phyloP scores from a whole-genome alignment of 2,888 invertebrate species.

The Acanthosoma haemorrhoidale region DNA sequence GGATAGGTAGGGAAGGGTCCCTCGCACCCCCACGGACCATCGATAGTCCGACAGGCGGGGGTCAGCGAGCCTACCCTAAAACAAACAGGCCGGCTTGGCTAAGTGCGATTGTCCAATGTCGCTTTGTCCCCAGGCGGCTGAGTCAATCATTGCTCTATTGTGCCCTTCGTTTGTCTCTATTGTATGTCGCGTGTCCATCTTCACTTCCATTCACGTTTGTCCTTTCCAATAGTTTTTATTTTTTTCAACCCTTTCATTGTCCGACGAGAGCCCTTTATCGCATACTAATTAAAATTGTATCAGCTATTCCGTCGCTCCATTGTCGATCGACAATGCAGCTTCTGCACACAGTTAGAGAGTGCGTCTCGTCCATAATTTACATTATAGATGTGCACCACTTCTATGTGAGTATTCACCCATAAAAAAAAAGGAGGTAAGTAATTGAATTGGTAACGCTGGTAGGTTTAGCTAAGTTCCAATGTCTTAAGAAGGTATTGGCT shows the following conservation, averaged over 20 bases:
- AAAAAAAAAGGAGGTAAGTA: too few species aligned
- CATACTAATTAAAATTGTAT: slow-evolving; percentile 10
- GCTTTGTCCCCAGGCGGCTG: slow-evolving; percentile 15
- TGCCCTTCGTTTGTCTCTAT: slow-evolving; percentile 13
- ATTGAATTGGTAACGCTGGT: too few species aligned
- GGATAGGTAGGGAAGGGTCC: too few species aligned
- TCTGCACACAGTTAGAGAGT: not conserved
- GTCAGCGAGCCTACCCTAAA: slow-evolving; percentile 4
- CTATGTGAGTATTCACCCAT: too few species aligned
- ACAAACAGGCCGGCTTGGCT: slow-evolving; percentile 2
- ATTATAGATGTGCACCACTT: too few species aligned
- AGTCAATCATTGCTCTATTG: slow-evolving; percentile 21
- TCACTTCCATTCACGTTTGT: not conserved
- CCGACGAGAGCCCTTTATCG: not conserved
- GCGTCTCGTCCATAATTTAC: not conserved
- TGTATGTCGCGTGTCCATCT: slow-evolving; percentile 10
- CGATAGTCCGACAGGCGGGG: too few species aligned
- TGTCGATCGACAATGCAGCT: not conserved
- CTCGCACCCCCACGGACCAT: too few species aligned
- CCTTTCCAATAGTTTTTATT: not conserved
- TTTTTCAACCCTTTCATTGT: slow-evolving; percentile 7
- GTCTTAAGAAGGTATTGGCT: too few species aligned
- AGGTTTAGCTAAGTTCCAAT: too few species aligned
- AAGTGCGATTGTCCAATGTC: slow-evolving; percentile 1
- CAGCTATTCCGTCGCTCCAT: not conserved